Conservation (phyloP, 2,797 vertebrate genomes). For the Sebastolobus alascanus region DNA sequence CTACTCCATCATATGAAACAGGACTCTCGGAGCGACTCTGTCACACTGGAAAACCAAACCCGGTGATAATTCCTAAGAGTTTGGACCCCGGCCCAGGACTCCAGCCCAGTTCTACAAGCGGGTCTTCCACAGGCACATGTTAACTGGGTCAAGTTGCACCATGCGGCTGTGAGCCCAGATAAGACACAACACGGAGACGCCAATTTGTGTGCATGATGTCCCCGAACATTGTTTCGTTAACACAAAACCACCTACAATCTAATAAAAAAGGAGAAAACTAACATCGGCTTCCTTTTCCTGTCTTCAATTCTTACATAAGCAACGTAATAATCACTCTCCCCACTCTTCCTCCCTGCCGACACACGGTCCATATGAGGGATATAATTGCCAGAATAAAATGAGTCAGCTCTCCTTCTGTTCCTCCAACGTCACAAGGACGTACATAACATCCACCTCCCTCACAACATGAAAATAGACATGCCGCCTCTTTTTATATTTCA, state of each 20-base stretch:
- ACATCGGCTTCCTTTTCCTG: conserved; percentile 24
- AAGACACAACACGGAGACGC: conserved; percentile 43
- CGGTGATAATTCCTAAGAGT: conserved; percentile 67
- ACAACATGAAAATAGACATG: conserved; percentile 76
- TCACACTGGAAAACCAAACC: conserved; percentile 66
- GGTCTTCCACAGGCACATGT: conserved; percentile 65
- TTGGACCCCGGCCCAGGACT: conserved; percentile 66
- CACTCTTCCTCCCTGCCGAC: conserved; percentile 48
- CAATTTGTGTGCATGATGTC: conserved; percentile 7
- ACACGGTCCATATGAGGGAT: conserved; percentile 76
- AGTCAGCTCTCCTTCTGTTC: conserved; percentile 80
- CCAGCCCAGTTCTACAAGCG: conserved; percentile 54
- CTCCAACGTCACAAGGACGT: conserved; percentile 75
- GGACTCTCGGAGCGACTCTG: conserved; percentile 55
- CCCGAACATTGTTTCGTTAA: neutral
- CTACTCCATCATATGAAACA: conserved; percentile 69
- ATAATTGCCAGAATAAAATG: conserved; percentile 75
- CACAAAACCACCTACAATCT: conserved; percentile 1
- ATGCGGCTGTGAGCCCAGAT: conserved; percentile 39
- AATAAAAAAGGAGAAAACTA: conserved; percentile 32
- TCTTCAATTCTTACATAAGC: conserved; percentile 55
- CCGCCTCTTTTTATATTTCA: conserved; percentile 49
- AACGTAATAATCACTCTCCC: conserved; percentile 38
- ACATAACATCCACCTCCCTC: conserved; percentile 72
- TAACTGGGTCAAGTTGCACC: conserved; percentile 70